Base-by-base conservation (phyloP, 2,888 invertebrate species). In the Agrilus mali region DNA sequence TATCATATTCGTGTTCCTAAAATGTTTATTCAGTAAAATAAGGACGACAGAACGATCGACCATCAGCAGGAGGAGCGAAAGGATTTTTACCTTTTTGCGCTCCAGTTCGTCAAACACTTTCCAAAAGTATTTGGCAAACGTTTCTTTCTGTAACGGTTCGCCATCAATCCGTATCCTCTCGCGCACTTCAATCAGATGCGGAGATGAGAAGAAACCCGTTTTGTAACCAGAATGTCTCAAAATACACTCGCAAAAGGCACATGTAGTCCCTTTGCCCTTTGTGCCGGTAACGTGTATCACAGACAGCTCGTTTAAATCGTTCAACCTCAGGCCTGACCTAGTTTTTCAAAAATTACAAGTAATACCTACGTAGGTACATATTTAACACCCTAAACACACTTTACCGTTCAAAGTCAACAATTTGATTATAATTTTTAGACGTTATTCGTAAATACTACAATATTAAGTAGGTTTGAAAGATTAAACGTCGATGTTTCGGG, bases 181-280 rank as follows among this genome's bases (percentile, higher is more conserved):
- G n/a, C 88, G 74, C 1, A 92, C 92, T 33, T 85, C 84, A 6
- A 96, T 74, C 46, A 99, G 69, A 68, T 99, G 98, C 0, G 98
- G 98, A 0, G 97, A 98, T 39, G 92, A 90, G 65, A 80, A 97
- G 63, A 98, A 88, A 5, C 97, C 97, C 0, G 96, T 97, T 56
- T 76, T 82, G 58, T 78, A 80, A 3, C 93, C 93, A 60, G 87
- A 81, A 17, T 78, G 69, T 0, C 89, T 78, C 10, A 98, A 71
- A 48, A 98, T 87, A 0, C 85, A 80, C 64, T 98, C 98, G 51
- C 83, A 80, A 65, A 89, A 82, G 0, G 95, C 93, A 62, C 95
- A 94, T 1, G 95, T 94, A 13, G 94, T 93, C 16, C 88, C 90
- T 78, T 98, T 98, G 40, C 97, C 98, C 69, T 98, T 98, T 1